Evolutionary conservation across 2,113 vertebrate genomes (phyloP).

Genomic region (Bolborhynchus lineola): DNA sequence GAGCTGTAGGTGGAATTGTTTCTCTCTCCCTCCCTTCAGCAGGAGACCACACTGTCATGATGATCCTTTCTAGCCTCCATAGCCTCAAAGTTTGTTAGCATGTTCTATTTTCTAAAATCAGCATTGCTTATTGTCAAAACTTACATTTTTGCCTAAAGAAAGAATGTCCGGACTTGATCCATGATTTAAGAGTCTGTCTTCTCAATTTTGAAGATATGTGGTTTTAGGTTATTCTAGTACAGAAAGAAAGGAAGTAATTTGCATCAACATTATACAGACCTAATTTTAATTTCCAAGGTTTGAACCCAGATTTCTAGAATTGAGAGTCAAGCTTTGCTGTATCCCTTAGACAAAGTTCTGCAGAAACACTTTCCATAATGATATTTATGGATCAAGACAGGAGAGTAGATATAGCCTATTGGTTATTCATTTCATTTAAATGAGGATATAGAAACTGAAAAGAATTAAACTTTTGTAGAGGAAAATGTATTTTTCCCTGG

Average conservation of each 20-base stretch:
- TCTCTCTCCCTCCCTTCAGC: neutral
- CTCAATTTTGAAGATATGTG: neutral
- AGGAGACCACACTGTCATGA: neutral
- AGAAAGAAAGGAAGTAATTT: neutral
- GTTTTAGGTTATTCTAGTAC: neutral
- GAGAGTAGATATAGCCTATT: neutral
- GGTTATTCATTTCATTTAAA: conserved; percentile 29
- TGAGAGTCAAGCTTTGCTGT: neutral
- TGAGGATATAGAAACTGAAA: neutral
- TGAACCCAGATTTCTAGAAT: neutral
- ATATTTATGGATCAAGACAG: neutral
- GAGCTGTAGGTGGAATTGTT: neutral
- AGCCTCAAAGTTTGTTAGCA: neutral
- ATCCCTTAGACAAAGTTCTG: neutral
- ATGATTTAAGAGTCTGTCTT: neutral
- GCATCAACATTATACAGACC: neutral
- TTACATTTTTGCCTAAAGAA: neutral
- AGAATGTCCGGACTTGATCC: neutral
- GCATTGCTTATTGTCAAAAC: neutral
- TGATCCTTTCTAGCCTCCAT: neutral
- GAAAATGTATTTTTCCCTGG: conserved; percentile 15
- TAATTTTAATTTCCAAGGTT: neutral
- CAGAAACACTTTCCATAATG: neutral
- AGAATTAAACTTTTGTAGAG: neutral
- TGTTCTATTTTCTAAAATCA: neutral